A percentile compares a stretch with the other conserved stretches of the same genome.
Conservation (phyloP, 2,797 vertebrate genomes). For the Calcarius lapponicus region DNA sequence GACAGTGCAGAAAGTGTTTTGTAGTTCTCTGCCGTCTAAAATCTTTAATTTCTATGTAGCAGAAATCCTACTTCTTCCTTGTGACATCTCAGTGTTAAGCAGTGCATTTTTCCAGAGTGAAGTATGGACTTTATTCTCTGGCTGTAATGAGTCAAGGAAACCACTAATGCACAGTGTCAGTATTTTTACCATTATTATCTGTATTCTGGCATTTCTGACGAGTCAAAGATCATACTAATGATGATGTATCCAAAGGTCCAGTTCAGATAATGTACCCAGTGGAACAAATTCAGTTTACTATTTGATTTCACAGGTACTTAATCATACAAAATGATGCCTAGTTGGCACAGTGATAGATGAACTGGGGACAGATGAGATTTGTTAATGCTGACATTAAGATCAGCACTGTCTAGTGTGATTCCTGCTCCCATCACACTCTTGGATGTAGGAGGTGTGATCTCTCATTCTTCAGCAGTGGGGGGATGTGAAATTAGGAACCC, state of each 20-base stretch:
- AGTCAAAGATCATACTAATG: constrained; percentile 1
- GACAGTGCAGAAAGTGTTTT: neutral
- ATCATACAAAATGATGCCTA: neutral
- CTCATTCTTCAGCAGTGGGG: neutral
- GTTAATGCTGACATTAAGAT: neutral
- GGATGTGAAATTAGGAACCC: constrained; percentile 1
- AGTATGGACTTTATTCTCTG: neutral
- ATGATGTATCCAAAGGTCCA: neutral
- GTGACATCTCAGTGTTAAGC: neutral
- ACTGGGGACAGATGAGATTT: constrained; percentile 6
- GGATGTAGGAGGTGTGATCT: neutral
- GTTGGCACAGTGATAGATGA: constrained; percentile 25
- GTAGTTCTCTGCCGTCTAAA: neutral
- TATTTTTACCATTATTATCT: neutral
- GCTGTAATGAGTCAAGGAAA: neutral
- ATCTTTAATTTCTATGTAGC: neutral
- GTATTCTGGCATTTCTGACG: neutral
- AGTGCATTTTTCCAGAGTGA: neutral
- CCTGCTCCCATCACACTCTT: neutral
- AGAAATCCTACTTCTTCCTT: neutral
- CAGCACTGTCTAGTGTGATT: neutral
- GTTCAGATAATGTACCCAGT: constrained; percentile 16
- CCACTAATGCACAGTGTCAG: neutral
- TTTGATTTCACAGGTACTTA: constrained; percentile 42
- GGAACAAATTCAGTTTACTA: constrained; percentile 39